Conservation (phyloP, 2,113 vertebrate species). For the Tinamus guttatus region DNA sequence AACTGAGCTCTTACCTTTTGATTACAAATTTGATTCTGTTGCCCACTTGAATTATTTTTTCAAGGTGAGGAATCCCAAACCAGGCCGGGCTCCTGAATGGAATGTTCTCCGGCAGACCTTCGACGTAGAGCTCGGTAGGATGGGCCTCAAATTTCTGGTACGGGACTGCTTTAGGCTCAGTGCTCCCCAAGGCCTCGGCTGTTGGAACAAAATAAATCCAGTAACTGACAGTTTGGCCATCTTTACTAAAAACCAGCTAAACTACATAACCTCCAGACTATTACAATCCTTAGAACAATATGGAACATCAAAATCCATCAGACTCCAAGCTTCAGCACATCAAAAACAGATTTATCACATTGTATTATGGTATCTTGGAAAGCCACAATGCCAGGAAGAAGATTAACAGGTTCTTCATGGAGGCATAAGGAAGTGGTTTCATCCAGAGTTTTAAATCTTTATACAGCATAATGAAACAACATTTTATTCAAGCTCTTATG, state of each 20-base stretch:
- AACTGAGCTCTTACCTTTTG: constrained; percentile 75
- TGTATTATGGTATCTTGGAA: background rate
- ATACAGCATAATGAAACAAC: background rate
- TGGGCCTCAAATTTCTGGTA: constrained; percentile 84
- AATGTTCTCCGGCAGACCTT: constrained; percentile 82
- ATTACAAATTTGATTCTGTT: constrained; percentile 83
- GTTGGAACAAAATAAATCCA: background rate
- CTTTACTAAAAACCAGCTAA: background rate
- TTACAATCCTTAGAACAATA: background rate
- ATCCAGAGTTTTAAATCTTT: background rate
- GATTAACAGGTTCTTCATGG: background rate
- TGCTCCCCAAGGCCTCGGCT: constrained; percentile 82
- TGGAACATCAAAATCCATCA: background rate
- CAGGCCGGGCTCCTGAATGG: constrained; percentile 84
- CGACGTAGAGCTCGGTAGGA: constrained; percentile 79
- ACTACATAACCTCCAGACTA: background rate
- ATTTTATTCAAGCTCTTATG: background rate
- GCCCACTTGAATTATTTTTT: constrained; percentile 80
- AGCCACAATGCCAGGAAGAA: background rate
- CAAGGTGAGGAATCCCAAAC: constrained; percentile 84
- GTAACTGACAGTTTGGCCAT: background rate
- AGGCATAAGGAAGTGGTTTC: background rate
- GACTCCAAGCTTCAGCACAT: background rate
- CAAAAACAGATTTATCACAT: background rate
- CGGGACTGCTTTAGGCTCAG: constrained; percentile 79